Conservation (phyloP, 2,888 invertebrate species). For the Euphydryas editha region DNA sequence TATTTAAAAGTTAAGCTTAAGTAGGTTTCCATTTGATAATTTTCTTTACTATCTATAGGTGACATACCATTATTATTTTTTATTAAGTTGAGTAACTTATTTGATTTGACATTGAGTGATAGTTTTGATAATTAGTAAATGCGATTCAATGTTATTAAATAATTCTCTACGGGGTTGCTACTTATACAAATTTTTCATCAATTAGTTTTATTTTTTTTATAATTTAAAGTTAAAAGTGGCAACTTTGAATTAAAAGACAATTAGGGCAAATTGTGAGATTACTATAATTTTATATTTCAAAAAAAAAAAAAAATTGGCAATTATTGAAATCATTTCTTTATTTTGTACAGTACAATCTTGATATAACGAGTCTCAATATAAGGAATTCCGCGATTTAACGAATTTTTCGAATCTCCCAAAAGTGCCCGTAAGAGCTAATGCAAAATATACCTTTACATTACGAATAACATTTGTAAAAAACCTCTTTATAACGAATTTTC, state of each 20-base stretch:
- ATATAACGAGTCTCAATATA: no score
- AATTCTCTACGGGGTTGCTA: conserved; percentile 1
- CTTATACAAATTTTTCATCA: no score
- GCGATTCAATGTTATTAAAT: conserved; percentile 3
- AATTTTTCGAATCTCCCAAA: no score
- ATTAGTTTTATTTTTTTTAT: background rate
- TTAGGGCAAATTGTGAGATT: conserved; percentile 3
- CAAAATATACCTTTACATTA: no score
- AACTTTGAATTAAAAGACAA: conserved; percentile 9
- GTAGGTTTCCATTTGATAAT: conserved; percentile 70
- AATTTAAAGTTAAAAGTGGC: conserved; percentile 4
- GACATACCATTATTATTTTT: conserved; percentile 23
- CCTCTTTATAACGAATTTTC: no score
- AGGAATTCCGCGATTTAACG: no score
- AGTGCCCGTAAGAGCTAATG: no score
- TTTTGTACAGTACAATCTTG: no score
- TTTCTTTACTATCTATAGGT: conserved; percentile 24
- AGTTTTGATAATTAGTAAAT: conserved; percentile 1
- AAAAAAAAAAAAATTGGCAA: background rate
- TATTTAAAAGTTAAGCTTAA: conserved; percentile 71
- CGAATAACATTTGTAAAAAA: no score
- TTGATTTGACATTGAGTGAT: conserved; percentile 23
- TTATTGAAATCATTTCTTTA: background rate
- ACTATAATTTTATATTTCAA: conserved; percentile 5
- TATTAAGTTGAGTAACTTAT: conserved; percentile 21